A percentile compares a stretch with the other conserved stretches of the same genome.
phyloP scores from a whole-genome alignment of 2,888 invertebrate genomes.

The Anaspis maculata region DNA sequence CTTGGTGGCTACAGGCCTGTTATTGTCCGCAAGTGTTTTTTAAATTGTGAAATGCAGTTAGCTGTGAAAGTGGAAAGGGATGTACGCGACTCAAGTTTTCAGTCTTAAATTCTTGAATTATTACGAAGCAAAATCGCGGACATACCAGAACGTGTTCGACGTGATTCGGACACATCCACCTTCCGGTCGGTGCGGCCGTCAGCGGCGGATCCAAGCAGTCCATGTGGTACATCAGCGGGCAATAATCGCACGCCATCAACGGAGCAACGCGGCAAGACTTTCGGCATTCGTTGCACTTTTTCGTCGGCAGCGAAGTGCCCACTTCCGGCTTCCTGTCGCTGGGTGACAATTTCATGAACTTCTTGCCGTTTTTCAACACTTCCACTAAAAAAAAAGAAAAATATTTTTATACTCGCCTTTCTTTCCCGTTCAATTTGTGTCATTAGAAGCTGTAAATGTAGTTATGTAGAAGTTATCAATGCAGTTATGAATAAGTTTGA shows the following conservation, averaged over 20 bases:
- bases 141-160: constrained; percentile 76
- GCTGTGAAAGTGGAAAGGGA: too few species aligned
- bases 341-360: constrained; percentile 16
- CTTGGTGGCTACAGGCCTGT: too few species aligned
- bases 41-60: too few species aligned
- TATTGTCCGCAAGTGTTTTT: too few species aligned
- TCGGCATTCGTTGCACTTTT: constrained; percentile 75
- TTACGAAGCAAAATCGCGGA: background rate
- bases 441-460: too few species aligned
- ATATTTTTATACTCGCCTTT: too few species aligned
- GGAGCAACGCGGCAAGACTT: constrained; percentile 78
- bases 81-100: too few species aligned
- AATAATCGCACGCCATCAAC: constrained; percentile 89
- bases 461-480: too few species aligned
- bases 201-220: constrained; percentile 93
- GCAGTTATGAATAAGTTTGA: too few species aligned
- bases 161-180: constrained; percentile 99
- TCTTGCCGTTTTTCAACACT: constrained; percentile 22
- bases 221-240: constrained; percentile 81
- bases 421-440: too few species aligned
- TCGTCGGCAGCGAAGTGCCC: constrained; percentile 73
- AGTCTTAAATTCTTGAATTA: too few species aligned
- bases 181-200: constrained; percentile 74
- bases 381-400: constrained; percentile 31
- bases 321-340: constrained; percentile 40